Evolutionary conservation across 2,797 vertebrate genomes (phyloP).

Genomic region (Tamandua tetradactyla): DNA sequence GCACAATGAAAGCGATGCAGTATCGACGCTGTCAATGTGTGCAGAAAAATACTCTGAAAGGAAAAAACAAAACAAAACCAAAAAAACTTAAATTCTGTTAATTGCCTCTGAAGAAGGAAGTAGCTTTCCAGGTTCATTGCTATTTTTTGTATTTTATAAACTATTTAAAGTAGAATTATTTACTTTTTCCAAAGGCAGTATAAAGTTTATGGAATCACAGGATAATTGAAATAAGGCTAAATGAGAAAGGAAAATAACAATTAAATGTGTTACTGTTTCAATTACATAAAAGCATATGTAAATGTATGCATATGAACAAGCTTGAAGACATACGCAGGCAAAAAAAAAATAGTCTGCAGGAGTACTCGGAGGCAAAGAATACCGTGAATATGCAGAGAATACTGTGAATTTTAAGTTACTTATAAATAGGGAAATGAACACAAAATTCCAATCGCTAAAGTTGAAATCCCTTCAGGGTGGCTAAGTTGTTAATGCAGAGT

Average conservation of each 20-base stretch:
- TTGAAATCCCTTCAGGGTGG: neutral
- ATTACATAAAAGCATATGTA: neutral
- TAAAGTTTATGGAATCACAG: neutral
- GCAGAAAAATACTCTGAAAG: conserved; percentile 2
- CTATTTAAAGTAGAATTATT: neutral
- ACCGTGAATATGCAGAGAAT: neutral
- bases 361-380: neutral
- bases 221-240: neutral
- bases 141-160: conserved; percentile 30
- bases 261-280: neutral
- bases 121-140: conserved; percentile 11
- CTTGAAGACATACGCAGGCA: neutral
- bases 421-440: neutral
- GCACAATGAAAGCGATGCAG: neutral
- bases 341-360: neutral
- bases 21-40: neutral
- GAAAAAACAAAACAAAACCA: no score
- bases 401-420: neutral
- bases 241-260: neutral
- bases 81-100: neutral
- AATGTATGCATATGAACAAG: neutral
- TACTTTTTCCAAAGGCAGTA: neutral
- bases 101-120: conserved; percentile 6
- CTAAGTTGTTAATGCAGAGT: neutral
- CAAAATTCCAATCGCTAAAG: neutral